Conservation (phyloP, 2,888 invertebrate genomes). For the Tiliacea aurago region DNA sequence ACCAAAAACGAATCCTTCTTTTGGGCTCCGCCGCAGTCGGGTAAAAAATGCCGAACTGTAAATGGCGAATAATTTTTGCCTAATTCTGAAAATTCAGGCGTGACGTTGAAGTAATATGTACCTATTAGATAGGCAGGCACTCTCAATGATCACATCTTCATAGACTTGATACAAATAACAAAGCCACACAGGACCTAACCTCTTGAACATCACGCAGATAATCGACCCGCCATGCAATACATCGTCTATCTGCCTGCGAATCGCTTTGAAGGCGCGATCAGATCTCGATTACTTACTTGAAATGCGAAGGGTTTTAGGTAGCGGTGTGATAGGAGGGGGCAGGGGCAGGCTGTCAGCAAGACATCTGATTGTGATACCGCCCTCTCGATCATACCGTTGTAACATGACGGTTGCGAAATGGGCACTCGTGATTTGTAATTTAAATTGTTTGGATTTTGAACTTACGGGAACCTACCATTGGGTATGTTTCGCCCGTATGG, state of each 20-base stretch:
- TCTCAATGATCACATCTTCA: constrained; percentile 18
- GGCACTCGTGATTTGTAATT: constrained; percentile 3
- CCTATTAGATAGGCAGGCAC: background rate
- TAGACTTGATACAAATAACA: constrained; percentile 3
- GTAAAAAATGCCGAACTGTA: too few relatives aligned
- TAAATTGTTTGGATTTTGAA: too few relatives aligned
- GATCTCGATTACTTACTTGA: constrained; percentile 50
- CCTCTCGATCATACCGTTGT: constrained; percentile 24
- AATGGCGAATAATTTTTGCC: too few relatives aligned
- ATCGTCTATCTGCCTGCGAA: constrained; percentile 34
- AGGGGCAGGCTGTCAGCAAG: constrained; percentile 24
- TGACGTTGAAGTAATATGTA: background rate
- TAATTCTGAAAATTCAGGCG: background rate
- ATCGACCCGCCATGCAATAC: background rate
- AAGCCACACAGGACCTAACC: constrained; percentile 2
- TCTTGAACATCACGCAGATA: background rate
- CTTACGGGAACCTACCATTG: too few relatives aligned
- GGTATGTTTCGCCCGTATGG: too few relatives aligned
- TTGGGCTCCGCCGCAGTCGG: too few relatives aligned
- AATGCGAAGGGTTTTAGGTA: constrained; percentile 21
- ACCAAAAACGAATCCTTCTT: too few relatives aligned
- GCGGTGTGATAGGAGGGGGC: background rate
- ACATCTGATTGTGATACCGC: constrained; percentile 51
- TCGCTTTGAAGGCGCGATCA: constrained; percentile 51
- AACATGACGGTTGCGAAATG: constrained; percentile 22